phyloP scores from a whole-genome alignment of 2,888 invertebrate species.

The Leucophenga maculata region DNA sequence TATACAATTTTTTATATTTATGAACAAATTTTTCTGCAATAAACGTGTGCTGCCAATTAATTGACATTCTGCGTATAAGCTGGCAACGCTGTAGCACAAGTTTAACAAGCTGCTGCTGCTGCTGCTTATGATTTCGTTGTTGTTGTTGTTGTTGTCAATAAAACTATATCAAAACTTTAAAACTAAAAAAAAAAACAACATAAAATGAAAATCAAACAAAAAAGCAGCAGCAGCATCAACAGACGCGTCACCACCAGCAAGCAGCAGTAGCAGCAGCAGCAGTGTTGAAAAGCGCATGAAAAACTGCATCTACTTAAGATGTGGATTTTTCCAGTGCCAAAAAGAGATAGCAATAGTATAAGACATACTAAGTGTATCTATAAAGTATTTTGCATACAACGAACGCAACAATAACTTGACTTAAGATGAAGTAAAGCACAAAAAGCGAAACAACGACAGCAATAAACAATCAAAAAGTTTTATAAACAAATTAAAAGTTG shows the following conservation, averaged over 20 bases:
- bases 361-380: slow-evolving; percentile 6
- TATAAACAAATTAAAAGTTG: slow-evolving; percentile 65
- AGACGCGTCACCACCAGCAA: too few species aligned
- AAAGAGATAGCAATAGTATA: too few species aligned
- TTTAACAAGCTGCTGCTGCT: background rate
- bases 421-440: background rate
- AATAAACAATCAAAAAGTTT: slow-evolving; percentile 62
- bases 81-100: too few species aligned
- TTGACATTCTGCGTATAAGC: background rate
- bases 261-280: too few species aligned
- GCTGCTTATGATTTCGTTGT: background rate
- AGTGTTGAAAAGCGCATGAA: too few species aligned
- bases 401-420: background rate
- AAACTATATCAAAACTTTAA: slow-evolving; percentile 16
- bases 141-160: background rate
- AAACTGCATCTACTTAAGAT: too few species aligned
- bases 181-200: background rate
- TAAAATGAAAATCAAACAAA: background rate
- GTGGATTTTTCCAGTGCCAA: too few species aligned
- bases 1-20: background rate
- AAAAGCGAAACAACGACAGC: slow-evolving; percentile 1
- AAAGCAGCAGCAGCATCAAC: too few species aligned
- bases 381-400: slow-evolving; percentile 15
- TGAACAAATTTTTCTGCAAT: background rate
- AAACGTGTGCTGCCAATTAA: background rate